Conservation (phyloP, 2,797 vertebrate genomes). For the Synaphobranchus kaupii region DNA sequence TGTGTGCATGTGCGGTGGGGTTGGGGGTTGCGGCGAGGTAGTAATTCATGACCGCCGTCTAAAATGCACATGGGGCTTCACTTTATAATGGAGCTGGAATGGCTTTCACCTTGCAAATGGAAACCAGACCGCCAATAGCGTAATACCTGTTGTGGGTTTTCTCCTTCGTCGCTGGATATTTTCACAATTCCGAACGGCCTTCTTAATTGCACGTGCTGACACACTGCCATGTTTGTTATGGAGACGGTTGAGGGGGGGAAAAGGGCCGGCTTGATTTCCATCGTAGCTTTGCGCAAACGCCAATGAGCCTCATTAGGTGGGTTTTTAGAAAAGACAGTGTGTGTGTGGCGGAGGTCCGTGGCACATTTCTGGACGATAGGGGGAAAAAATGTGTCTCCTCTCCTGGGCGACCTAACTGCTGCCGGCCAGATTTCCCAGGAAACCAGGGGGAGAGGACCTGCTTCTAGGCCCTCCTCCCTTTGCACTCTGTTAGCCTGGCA, state of each 20-base stretch:
- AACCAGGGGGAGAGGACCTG: neutral
- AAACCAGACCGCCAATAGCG: conserved; percentile 39
- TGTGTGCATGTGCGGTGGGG: neutral
- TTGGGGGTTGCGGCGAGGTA: neutral
- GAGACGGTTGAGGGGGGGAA: conserved; percentile 32
- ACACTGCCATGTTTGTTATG: conserved; percentile 31
- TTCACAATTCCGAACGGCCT: conserved; percentile 47
- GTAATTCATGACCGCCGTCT: conserved; percentile 35
- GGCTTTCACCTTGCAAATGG: conserved; percentile 47
- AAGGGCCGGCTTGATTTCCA: neutral
- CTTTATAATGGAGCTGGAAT: conserved; percentile 48
- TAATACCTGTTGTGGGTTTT: conserved; percentile 35
- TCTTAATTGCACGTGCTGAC: conserved; percentile 51
- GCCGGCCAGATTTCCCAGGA: neutral
- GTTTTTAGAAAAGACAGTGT: neutral
- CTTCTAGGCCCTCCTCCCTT: neutral
- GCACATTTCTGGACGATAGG: neutral
- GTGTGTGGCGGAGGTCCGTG: neutral
- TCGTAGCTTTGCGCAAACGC: neutral
- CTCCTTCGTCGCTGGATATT: conserved; percentile 27
- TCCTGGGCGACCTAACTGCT: neutral
- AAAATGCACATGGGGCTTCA: conserved; percentile 28
- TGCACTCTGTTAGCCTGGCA: neutral
- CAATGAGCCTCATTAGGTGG: neutral
- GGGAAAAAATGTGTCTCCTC: neutral